phyloP scores from a whole-genome alignment of 2,888 invertebrate genomes.

The Dicyrtomina minuta region DNA sequence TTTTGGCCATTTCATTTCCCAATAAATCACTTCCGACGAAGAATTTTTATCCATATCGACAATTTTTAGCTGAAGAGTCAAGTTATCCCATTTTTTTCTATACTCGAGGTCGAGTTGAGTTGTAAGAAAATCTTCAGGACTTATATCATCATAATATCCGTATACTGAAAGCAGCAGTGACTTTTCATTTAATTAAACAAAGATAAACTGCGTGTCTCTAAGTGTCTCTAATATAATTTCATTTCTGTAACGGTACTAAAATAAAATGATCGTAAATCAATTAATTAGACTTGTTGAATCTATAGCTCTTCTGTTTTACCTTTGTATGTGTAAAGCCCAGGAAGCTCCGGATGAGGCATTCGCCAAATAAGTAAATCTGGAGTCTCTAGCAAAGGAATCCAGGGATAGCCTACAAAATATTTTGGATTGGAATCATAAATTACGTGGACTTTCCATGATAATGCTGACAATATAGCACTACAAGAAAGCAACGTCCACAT shows the following conservation, averaged over 20 bases:
- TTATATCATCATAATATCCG: constrained; percentile 75
- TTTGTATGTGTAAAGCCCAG: constrained; percentile 78
- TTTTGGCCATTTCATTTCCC: constrained; percentile 87
- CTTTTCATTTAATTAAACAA: too few relatives aligned
- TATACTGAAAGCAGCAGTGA: constrained; percentile 68
- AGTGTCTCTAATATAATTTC: background rate
- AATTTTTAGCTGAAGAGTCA: constrained; percentile 70
- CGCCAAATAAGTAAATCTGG: constrained; percentile 80
- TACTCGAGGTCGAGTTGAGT: constrained; percentile 80
- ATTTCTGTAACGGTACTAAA: background rate
- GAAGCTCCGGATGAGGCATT: constrained; percentile 63
- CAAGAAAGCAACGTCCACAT: too few relatives aligned
- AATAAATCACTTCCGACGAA: constrained; percentile 75
- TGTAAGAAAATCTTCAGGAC: constrained; percentile 75
- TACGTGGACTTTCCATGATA: too few relatives aligned
- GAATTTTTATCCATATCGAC: constrained; percentile 67
- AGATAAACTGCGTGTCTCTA: too few relatives aligned
- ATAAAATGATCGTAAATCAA: too few relatives aligned
- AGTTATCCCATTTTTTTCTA: constrained; percentile 75
- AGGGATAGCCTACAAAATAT: constrained; percentile 61
- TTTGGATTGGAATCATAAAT: too few relatives aligned
- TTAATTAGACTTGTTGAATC: too few relatives aligned
- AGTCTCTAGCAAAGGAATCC: constrained; percentile 78
- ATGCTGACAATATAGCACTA: too few relatives aligned
- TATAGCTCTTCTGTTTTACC: too few relatives aligned